Percentiles rank a stretch among this genome's conserved stretches.
phyloP scores from a whole-genome alignment of 2,888 invertebrate genomes.

The Phyllotreta striolata region DNA sequence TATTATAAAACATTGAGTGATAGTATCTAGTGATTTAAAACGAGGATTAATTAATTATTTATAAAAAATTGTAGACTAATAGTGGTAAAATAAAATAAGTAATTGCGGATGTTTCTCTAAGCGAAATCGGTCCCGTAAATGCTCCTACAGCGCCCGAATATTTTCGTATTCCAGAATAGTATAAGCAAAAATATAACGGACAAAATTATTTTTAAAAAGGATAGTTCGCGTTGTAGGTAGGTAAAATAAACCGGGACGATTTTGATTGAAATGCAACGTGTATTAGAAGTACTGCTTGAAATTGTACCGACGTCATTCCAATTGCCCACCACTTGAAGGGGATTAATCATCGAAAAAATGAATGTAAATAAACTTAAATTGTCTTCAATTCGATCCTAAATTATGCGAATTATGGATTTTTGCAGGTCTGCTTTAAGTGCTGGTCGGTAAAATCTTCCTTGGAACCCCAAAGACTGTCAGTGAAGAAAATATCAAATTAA shows the following conservation, averaged over 20 bases:
- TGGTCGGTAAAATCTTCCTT: slow-evolving; percentile 56
- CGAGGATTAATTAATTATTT: slow-evolving; percentile 13
- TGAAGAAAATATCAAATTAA: slow-evolving; percentile 42
- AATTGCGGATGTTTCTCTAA: slow-evolving; percentile 16
- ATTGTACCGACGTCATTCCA: slow-evolving; percentile 25
- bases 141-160: slow-evolving; percentile 7
- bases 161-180: slow-evolving; percentile 10
- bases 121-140: background rate
- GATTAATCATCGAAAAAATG: background rate
- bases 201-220: slow-evolving; percentile 20
- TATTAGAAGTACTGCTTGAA: slow-evolving; percentile 24
- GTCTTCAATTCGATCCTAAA: background rate
- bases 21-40: slow-evolving; percentile 35
- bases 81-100: slow-evolving; percentile 3
- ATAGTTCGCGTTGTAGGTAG: slow-evolving; percentile 19
- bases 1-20: slow-evolving; percentile 38
- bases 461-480: slow-evolving; percentile 65
- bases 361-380: slow-evolving; percentile 16
- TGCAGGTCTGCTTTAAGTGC: slow-evolving; percentile 41
- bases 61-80: slow-evolving; percentile 14
- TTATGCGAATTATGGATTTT: slow-evolving; percentile 4
- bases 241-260: slow-evolving; percentile 10
- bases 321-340: slow-evolving; percentile 24
- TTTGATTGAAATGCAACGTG: slow-evolving; percentile 10
- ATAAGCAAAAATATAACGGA: slow-evolving; percentile 13